Base-by-base conservation (phyloP, 53 echinoderm and acorn worm species). In the Paracentrotus lividus region DNA sequence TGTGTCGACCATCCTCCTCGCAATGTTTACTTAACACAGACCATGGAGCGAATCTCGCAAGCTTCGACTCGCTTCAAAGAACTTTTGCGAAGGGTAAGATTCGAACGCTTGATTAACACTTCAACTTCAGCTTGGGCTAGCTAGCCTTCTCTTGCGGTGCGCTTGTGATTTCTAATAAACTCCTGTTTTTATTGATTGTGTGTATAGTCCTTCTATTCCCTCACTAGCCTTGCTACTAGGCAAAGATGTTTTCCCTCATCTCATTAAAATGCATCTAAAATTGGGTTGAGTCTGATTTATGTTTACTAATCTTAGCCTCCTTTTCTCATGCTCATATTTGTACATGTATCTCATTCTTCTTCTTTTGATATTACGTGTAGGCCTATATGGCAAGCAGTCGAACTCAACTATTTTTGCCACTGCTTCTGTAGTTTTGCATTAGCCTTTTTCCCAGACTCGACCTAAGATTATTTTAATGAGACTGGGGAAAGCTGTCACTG, bases 1-100 rank as follows among this genome's bases (percentile, higher is more conserved):
- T 86, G 56, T 55, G 2, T 53, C 86, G 38, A 56, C 47, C 86
- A 33, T 86, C 86, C 55, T 52, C 86, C n/a, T 31, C 52, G 16
- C 24, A 21, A 67, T 51, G 51, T 53, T 91, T 38, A 52, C 26
- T 27, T 32, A 38, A 75, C 75, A 15, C 96, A 98, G 98, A 98
- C 98, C 69, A 98, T 97, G 97, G 98, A 98, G 85, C 97, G 96
- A 76, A 93, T 98, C 68, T 97, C 95, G 15, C 89, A 94, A 77
- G 97, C 96, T 18, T 96, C 95, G 34, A 53, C 92, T 55, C 93
- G 95, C 93, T 95, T 97, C 92, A 96, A 97, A 94, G 98, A 98
- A 92, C 94, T 97, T 64, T 90, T 98, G 94, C 95, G 94, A 84
- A 93, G 96, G 98, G 98, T 98, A 98, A 98, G 64, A 78, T 65